These are phyloP conservation scores for Scolopax mira DNA, from an alignment of 2,113 vertebrate species.

Conservation along the genomic window DNA sequence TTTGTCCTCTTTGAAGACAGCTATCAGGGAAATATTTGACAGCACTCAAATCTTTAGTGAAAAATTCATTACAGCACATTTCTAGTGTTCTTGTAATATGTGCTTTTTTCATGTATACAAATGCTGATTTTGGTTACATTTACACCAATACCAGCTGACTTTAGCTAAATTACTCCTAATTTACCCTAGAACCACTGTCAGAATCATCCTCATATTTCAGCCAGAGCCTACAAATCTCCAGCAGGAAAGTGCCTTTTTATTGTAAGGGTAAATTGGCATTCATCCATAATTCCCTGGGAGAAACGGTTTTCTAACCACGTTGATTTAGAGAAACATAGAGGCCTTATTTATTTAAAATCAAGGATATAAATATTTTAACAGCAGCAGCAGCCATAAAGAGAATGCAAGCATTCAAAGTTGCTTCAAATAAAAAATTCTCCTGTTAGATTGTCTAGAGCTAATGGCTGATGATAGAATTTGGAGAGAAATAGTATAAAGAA, in stretches of 20 bases:
- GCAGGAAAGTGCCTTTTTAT: constrained; percentile 39
- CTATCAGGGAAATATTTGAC: neutral
- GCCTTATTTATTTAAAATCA: constrained; percentile 34
- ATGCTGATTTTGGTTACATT: neutral
- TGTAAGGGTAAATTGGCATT: constrained; percentile 31
- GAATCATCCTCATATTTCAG: constrained; percentile 62
- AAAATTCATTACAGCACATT: constrained; percentile 26
- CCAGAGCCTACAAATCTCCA: constrained; percentile 48
- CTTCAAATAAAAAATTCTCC: neutral
- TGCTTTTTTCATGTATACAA: neutral
- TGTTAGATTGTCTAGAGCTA: neutral
- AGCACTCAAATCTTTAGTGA: neutral
- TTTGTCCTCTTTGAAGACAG: neutral
- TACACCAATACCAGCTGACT: neutral
- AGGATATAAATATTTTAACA: constrained; percentile 31
- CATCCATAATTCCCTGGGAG: constrained; percentile 4
- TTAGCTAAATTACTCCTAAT: neutral
- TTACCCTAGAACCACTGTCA: neutral
- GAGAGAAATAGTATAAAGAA: neutral
- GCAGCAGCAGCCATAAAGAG: neutral
- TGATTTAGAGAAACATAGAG: constrained; percentile 34
- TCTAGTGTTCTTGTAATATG: neutral
- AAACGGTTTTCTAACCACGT: neutral
- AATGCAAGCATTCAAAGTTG: neutral
- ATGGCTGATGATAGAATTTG: constrained; percentile 1